A percentile compares a stretch with the other conserved stretches of the same genome.
phyloP scores from a whole-genome alignment of 2,797 vertebrate genomes.

The Notamacropus eugenii region DNA sequence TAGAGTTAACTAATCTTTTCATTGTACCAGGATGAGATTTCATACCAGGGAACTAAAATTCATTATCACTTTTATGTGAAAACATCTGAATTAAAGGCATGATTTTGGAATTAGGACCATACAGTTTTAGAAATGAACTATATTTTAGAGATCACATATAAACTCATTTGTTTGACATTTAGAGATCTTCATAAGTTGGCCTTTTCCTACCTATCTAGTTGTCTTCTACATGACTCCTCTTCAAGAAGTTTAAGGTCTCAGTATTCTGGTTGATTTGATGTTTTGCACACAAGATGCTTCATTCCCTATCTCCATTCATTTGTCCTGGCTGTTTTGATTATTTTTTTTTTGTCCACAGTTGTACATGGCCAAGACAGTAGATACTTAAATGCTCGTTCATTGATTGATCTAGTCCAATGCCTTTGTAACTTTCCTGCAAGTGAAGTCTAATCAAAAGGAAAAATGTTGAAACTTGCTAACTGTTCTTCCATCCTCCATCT shows the following conservation, averaged over 20 bases:
- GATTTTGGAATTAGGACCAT: conserved; percentile 29
- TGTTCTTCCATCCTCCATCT: neutral
- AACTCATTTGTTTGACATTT: neutral
- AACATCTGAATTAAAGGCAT: conserved; percentile 14
- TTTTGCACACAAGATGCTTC: neutral
- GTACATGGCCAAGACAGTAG: neutral
- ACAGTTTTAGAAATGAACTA: neutral
- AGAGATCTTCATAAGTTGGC: neutral
- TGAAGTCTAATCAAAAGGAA: neutral
- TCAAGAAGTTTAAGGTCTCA: neutral
- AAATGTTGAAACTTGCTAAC: neutral
- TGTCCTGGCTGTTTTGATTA: neutral
- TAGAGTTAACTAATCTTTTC: neutral
- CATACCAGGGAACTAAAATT: neutral
- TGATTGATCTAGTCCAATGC: neutral
- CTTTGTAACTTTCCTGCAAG: neutral
- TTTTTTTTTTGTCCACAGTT: neutral
- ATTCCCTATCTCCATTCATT: neutral
- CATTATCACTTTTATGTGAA: conserved; percentile 16
- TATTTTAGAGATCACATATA: neutral
- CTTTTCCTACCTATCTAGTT: neutral
- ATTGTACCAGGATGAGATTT: neutral
- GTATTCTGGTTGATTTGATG: neutral
- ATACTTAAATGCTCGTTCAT: neutral
- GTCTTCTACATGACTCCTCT: neutral